A percentile compares a stretch with the other conserved stretches of the same genome.
These are phyloP conservation scores for Morpho achilles DNA, from an alignment of 2,888 invertebrate species.

Conservation along the genomic window DNA sequence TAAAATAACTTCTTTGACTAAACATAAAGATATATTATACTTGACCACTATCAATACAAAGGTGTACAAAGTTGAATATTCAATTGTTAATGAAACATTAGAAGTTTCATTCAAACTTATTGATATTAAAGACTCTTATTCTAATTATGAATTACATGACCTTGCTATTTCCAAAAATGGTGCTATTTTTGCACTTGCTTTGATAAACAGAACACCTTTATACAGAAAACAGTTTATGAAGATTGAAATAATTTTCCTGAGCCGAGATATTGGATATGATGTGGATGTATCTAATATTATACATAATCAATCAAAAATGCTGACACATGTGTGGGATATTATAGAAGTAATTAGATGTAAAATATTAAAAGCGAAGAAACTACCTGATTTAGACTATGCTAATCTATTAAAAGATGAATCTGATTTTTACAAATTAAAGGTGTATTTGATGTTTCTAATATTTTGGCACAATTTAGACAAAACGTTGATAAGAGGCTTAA, in stretches of 20 bases:
- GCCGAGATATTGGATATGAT: slow-evolving; percentile 33
- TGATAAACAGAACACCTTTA: slow-evolving; percentile 45
- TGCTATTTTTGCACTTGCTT: slow-evolving; percentile 40
- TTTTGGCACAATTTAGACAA: slow-evolving; percentile 41
- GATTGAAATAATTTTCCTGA: slow-evolving; percentile 47
- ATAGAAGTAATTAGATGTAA: slow-evolving; percentile 54
- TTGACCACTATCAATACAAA: slow-evolving; percentile 48
- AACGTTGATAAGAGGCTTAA: slow-evolving; percentile 31
- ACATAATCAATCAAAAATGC: slow-evolving; percentile 44
- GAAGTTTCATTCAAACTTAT: slow-evolving; percentile 35
- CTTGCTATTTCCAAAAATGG: slow-evolving; percentile 46
- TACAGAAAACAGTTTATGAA: slow-evolving; percentile 45
- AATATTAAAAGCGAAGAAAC: slow-evolving; percentile 44
- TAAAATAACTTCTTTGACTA: slow-evolving; percentile 46
- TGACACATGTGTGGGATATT: slow-evolving; percentile 55
- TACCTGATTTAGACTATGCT: slow-evolving; percentile 45
- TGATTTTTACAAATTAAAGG: slow-evolving; percentile 52
- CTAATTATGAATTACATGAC: slow-evolving; percentile 44
- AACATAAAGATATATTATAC: slow-evolving; percentile 35
- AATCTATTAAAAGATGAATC: slow-evolving; percentile 38
- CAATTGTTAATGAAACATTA: slow-evolving; percentile 29
- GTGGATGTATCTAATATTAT: slow-evolving; percentile 39
- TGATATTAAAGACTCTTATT: slow-evolving; percentile 41
- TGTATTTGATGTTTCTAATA: slow-evolving; percentile 48
- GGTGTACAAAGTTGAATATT: slow-evolving; percentile 44